Evolutionary conservation across 1,140 invertebrate species (phyloP).

Genomic region (Zaprionus capensis): DNA sequence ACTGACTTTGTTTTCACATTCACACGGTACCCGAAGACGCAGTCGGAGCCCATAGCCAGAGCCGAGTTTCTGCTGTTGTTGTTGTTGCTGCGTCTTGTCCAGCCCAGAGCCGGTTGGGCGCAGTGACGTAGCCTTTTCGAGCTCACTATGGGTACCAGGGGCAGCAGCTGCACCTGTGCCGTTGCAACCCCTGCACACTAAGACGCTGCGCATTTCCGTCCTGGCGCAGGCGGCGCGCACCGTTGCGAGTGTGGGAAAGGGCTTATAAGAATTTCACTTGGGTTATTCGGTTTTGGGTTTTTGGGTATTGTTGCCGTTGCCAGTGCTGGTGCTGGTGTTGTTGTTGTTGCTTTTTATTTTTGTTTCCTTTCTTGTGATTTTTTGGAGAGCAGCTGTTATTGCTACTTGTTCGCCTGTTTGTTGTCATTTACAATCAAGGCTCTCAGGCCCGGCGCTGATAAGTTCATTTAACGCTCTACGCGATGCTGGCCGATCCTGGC

Average conservation of each 20-base stretch:
- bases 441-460: slow-evolving; percentile 70
- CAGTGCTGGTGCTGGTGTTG: slow-evolving; percentile 32
- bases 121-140: slow-evolving; percentile 58
- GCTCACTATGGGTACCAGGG: slow-evolving; percentile 35
- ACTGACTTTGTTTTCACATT: slow-evolving; percentile 83
- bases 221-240: slow-evolving; percentile 72
- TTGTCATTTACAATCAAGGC: slow-evolving; percentile 81
- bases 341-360: slow-evolving; percentile 55
- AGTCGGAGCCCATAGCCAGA: slow-evolving; percentile 45
- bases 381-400: slow-evolving; percentile 72
- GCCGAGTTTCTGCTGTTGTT: slow-evolving; percentile 68
- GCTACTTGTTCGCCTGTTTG: slow-evolving; percentile 73
- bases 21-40: slow-evolving; percentile 72
- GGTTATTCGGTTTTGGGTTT: slow-evolving; percentile 66
- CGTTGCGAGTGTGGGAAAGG: slow-evolving; percentile 78
- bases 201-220: slow-evolving; percentile 78
- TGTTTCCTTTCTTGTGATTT: slow-evolving; percentile 77
- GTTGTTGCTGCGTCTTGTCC: slow-evolving; percentile 59
- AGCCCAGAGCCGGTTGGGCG: slow-evolving; percentile 38
- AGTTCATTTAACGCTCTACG: slow-evolving; percentile 64
- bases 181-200: slow-evolving; percentile 52
- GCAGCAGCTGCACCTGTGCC: slow-evolving; percentile 63
- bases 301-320: slow-evolving; percentile 48
- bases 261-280: slow-evolving; percentile 83
- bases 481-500: slow-evolving; percentile 35